These are phyloP conservation scores for Megaleporinus macrocephalus DNA, from an alignment of 2,113 vertebrate species.

Conservation along the genomic window DNA sequence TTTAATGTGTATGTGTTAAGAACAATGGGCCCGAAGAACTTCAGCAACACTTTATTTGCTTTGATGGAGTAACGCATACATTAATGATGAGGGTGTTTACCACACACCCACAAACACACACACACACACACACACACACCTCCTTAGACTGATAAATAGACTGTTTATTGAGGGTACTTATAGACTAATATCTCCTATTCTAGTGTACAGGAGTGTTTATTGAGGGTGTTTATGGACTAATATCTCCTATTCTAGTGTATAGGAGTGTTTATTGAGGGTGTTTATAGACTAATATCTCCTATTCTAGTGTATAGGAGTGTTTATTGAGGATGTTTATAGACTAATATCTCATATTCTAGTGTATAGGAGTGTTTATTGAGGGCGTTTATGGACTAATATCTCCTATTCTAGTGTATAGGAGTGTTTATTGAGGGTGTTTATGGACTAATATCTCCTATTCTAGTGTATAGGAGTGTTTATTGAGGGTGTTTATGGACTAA, in stretches of 20 bases:
- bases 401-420: too few species aligned
- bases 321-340: background rate
- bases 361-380: too few species aligned
- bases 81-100: constrained; percentile 52
- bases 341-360: too few species aligned
- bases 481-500: background rate
- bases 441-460: background rate
- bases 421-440: background rate
- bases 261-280: too few species aligned
- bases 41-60: constrained; percentile 30
- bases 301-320: background rate
- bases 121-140: background rate
- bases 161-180: too few species aligned
- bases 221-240: too few species aligned
- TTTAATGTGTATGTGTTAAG: background rate
- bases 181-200: too few species aligned
- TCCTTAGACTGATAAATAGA: too few species aligned
- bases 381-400: too few species aligned
- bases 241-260: too few species aligned
- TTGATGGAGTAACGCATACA: constrained; percentile 31
- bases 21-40: background rate
- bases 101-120: constrained; percentile 5
- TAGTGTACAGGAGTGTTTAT: too few species aligned
- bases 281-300: too few species aligned
- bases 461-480: background rate